Conservation (phyloP, 2,888 invertebrate species). For the Drosophila meridiana region DNA sequence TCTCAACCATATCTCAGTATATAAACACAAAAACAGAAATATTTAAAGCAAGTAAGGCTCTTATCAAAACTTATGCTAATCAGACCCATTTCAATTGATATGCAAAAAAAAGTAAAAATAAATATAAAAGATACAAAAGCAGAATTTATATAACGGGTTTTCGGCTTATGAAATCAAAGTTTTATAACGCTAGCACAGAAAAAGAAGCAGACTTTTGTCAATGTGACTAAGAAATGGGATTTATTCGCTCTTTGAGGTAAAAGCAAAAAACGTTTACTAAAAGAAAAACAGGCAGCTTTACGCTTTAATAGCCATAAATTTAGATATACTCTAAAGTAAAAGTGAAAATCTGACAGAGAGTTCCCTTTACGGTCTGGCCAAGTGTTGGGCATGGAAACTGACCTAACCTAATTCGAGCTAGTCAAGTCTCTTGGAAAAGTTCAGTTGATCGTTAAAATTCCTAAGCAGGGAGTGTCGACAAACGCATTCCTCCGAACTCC, state of each 20-base stretch:
- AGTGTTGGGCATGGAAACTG: constrained; percentile 27
- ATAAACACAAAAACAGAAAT: constrained; percentile 16
- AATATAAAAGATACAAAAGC: constrained; percentile 29
- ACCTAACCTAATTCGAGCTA: constrained; percentile 45
- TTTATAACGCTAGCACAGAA: background rate
- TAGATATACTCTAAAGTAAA: constrained; percentile 16
- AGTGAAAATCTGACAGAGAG: constrained; percentile 11
- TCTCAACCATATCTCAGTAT: background rate
- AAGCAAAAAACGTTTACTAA: constrained; percentile 8
- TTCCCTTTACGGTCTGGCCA: background rate
- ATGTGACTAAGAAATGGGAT: background rate
- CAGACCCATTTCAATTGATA: constrained; percentile 46
- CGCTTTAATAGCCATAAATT: constrained; percentile 6
- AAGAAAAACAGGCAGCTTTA: background rate
- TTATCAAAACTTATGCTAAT: constrained; percentile 79
- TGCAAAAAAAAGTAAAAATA: constrained; percentile 53
- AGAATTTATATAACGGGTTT: constrained; percentile 58
- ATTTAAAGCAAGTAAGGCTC: constrained; percentile 37
- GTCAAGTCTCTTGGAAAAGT: constrained; percentile 1
- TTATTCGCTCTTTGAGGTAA: background rate
- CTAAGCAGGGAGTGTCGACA: constrained; percentile 46
- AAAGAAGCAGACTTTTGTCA: constrained; percentile 24
- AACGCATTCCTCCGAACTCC: constrained; percentile 49
- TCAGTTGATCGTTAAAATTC: constrained; percentile 44
- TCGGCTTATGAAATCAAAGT: constrained; percentile 36